Conservation (phyloP, 2,113 vertebrate genomes). For the Cisticola juncidis region DNA sequence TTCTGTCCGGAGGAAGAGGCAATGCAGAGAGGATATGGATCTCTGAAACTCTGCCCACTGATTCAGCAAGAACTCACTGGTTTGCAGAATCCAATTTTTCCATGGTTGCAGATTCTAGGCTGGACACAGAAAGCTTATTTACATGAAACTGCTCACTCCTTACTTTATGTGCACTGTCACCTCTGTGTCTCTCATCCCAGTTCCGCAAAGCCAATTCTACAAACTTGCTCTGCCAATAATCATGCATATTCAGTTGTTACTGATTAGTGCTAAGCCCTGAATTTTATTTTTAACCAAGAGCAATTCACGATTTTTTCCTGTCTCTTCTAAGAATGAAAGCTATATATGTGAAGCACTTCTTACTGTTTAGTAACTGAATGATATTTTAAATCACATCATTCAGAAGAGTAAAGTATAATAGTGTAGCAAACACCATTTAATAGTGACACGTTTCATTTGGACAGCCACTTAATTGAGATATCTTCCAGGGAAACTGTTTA, state of each 20-base stretch:
- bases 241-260: slow-evolving; percentile 44
- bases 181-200: slow-evolving; percentile 12
- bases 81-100: slow-evolving; percentile 53
- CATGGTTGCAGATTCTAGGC: not conserved
- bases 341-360: not conserved
- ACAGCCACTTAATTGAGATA: slow-evolving; percentile 59
- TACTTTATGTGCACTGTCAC: slow-evolving; percentile 35
- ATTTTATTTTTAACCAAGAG: slow-evolving; percentile 13
- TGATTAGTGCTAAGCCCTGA: slow-evolving; percentile 38
- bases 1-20: slow-evolving; percentile 20
- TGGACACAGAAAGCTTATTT: slow-evolving; percentile 39
- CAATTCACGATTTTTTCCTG: not conserved
- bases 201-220: slow-evolving; percentile 45
- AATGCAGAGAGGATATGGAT: not conserved
- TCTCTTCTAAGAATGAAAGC: slow-evolving; percentile 8
- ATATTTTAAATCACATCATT: slow-evolving; percentile 18
- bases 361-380: slow-evolving; percentile 11
- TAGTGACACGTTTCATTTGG: slow-evolving; percentile 44
- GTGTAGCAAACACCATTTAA: slow-evolving; percentile 32
- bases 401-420: slow-evolving; percentile 18
- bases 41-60: slow-evolving; percentile 21
- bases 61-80: slow-evolving; percentile 42
- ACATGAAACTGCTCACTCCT: slow-evolving; percentile 51
- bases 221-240: slow-evolving; percentile 29
- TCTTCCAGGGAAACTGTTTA: slow-evolving; percentile 55